These are phyloP conservation scores for Homalodisca vitripennis DNA, from an alignment of 1,140 invertebrate species.

Conservation along the genomic window DNA sequence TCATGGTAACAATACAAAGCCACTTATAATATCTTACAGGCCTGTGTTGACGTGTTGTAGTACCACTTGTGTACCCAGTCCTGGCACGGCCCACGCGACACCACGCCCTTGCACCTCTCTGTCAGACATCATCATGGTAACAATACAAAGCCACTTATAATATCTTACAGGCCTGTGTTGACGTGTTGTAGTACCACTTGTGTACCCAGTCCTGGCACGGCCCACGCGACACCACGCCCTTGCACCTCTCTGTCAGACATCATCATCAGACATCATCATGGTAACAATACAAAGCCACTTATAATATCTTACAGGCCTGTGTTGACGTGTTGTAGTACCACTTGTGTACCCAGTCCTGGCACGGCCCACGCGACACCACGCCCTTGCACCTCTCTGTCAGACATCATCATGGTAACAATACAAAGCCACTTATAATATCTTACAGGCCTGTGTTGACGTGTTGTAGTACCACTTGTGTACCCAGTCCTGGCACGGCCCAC, in stretches of 20 bases:
- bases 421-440: no score
- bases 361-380: constrained; percentile 46
- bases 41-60: constrained; percentile 62
- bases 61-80: constrained; percentile 68
- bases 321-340: constrained; percentile 69
- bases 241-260: no score
- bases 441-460: constrained; percentile 61
- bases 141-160: no score
- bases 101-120: constrained; percentile 34
- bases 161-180: constrained; percentile 60
- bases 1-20: no score
- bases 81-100: constrained; percentile 54
- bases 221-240: constrained; percentile 36
- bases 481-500: constrained; percentile 58
- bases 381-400: constrained; percentile 35
- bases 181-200: constrained; percentile 71
- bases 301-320: constrained; percentile 67
- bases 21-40: constrained; percentile 73
- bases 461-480: constrained; percentile 73
- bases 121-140: no score
- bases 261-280: no score
- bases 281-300: no score
- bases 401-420: no score
- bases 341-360: constrained; percentile 64
- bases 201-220: constrained; percentile 63